These are phyloP conservation scores for Taurulus bubalis DNA, from an alignment of 2,113 vertebrate genomes.

Conservation along the genomic window DNA sequence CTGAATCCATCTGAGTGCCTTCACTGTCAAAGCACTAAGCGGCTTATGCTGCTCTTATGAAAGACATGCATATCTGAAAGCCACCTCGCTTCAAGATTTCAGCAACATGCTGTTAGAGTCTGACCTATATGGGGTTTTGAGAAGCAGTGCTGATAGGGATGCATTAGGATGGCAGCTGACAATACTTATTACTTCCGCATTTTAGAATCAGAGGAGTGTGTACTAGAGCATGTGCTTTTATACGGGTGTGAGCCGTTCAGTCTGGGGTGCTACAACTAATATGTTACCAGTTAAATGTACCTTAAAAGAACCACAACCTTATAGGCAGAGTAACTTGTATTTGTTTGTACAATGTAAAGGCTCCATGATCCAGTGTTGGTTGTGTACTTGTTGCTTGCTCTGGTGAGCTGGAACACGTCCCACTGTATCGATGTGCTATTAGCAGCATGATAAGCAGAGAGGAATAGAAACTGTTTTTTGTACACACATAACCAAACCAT, in stretches of 20 bases:
- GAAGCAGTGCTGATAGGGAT: conserved; percentile 1
- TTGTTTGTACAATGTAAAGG: not conserved
- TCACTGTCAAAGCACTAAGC: conserved; percentile 45
- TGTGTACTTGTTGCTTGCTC: not conserved
- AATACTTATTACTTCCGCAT: not conserved
- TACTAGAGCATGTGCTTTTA: not conserved
- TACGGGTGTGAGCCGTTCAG: not conserved
- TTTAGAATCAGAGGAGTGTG: not conserved
- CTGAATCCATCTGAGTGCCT: conserved; percentile 49
- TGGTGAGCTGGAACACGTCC: not conserved
- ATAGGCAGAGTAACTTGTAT: not conserved
- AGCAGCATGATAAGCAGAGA: not conserved
- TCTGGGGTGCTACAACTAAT: not conserved
- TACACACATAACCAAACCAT: not conserved
- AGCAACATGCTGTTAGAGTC: conserved; percentile 29
- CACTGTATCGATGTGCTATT: not conserved
- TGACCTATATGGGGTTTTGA: conserved; percentile 33
- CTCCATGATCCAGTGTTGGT: not conserved
- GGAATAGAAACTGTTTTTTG: not conserved
- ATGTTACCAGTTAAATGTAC: not conserved
- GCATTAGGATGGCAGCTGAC: conserved; percentile 1
- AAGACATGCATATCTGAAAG: conserved; percentile 50
- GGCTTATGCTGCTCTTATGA: conserved; percentile 50
- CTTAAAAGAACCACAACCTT: not conserved
- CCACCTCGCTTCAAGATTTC: conserved; percentile 41